Evolutionary conservation across 2,888 invertebrate species (phyloP).

Genomic region (Crossocerus cetratus): DNA sequence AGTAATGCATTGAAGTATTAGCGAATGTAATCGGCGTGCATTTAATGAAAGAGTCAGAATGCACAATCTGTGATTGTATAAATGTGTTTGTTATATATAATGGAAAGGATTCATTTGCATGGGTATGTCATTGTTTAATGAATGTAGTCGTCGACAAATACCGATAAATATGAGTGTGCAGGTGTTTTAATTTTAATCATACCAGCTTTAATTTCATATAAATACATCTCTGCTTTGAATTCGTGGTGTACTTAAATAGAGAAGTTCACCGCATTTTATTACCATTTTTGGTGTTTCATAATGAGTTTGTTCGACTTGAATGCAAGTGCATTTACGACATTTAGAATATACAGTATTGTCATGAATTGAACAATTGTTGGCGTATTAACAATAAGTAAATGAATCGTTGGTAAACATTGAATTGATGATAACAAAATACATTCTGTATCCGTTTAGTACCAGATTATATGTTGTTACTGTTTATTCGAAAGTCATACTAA

Average conservation of each 20-base stretch:
- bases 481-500: slow-evolving; percentile 38
- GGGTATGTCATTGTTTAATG: slow-evolving; percentile 20
- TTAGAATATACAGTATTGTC: slow-evolving; percentile 33
- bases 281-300: slow-evolving; percentile 14
- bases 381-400: slow-evolving; percentile 30
- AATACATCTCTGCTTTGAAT: slow-evolving; percentile 28
- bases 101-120: slow-evolving; percentile 48
- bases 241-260: slow-evolving; percentile 40
- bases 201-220: slow-evolving; percentile 40
- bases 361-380: slow-evolving; percentile 28
- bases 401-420: slow-evolving; percentile 26
- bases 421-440: slow-evolving; percentile 47
- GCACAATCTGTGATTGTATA: slow-evolving; percentile 62
- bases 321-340: slow-evolving; percentile 37
- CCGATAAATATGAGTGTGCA: slow-evolving; percentile 35
- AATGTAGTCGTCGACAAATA: slow-evolving; percentile 21
- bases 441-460: slow-evolving; percentile 23
- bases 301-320: slow-evolving; percentile 26
- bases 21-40: slow-evolving; percentile 30
- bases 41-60: slow-evolving; percentile 44
- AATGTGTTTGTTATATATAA: slow-evolving; percentile 59
- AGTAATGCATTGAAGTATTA: slow-evolving; percentile 28
- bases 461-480: slow-evolving; percentile 51
- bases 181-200: slow-evolving; percentile 23
- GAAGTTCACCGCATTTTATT: slow-evolving; percentile 21